These are phyloP conservation scores for Cyprinodon brontotheroides DNA, from an alignment of 2,113 vertebrate species.

Conservation along the genomic window DNA sequence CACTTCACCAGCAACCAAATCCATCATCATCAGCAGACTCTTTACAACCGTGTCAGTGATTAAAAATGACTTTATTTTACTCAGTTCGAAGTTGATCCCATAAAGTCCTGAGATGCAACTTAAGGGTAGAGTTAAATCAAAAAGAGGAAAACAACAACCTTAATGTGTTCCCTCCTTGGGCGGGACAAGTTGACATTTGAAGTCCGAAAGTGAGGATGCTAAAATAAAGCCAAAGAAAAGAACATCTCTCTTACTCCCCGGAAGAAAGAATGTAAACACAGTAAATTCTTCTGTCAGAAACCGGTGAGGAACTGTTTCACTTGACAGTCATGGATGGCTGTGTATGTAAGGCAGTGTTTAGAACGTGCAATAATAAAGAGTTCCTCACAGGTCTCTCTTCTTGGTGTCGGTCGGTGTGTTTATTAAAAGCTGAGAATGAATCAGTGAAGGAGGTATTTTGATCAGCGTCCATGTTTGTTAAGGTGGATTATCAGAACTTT, in stretches of 20 bases:
- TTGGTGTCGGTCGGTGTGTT: constrained; percentile 35
- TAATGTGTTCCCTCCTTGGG: constrained; percentile 28
- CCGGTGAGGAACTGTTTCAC: constrained; percentile 62
- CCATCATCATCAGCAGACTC: constrained; percentile 29
- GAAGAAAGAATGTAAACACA: constrained; percentile 83
- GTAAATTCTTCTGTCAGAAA: constrained; percentile 76
- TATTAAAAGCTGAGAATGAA: constrained; percentile 45
- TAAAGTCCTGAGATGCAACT: not conserved
- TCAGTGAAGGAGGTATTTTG: not conserved
- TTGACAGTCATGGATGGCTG: constrained; percentile 72
- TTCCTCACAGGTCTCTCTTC: constrained; percentile 40
- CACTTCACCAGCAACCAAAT: constrained; percentile 47
- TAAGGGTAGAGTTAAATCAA: not conserved
- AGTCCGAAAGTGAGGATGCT: constrained; percentile 53
- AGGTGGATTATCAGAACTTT: not conserved
- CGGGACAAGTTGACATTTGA: constrained; percentile 70
- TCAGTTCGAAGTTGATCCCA: not conserved
- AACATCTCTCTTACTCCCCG: constrained; percentile 76
- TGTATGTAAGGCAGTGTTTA: constrained; percentile 68
- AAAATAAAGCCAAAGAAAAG: constrained; percentile 67
- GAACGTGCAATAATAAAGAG: constrained; percentile 61
- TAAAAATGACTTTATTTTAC: not conserved
- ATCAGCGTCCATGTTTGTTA: constrained; percentile 1
- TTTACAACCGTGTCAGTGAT: not conserved
- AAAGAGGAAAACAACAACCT: constrained; percentile 18